Conservation (phyloP, 2,113 vertebrate species). For the Diadophis punctatus region DNA sequence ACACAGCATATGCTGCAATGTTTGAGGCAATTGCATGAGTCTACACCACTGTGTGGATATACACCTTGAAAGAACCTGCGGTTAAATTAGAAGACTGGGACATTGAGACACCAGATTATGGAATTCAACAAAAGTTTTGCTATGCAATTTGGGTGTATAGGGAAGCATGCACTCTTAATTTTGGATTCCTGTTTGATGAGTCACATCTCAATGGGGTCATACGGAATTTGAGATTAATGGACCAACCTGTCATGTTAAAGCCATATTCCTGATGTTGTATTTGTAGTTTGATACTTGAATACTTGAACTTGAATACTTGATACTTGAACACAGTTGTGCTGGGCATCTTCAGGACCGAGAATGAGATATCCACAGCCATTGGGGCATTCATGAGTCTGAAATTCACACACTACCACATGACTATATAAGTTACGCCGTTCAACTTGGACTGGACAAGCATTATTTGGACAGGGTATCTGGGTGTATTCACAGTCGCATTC, state of each 20-base stretch:
- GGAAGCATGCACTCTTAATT: not conserved
- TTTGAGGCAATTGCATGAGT: not conserved
- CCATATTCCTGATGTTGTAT: not conserved
- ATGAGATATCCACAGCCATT: conserved; percentile 79
- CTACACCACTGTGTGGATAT: not conserved
- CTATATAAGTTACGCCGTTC: conserved; percentile 74
- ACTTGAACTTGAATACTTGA: no score
- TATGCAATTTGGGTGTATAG: not conserved
- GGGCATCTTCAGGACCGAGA: conserved; percentile 70
- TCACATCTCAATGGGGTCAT: not conserved
- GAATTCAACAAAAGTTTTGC: not conserved
- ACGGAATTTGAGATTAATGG: not conserved
- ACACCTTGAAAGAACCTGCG: not conserved
- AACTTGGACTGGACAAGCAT: conserved; percentile 75
- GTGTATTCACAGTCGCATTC: conserved; percentile 83
- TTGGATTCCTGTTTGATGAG: not conserved
- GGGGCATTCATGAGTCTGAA: conserved; percentile 76
- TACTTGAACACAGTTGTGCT: conserved; percentile 84
- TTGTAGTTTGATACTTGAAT: not conserved
- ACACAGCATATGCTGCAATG: not conserved
- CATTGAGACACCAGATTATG: not conserved
- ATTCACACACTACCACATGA: conserved; percentile 79
- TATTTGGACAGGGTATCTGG: conserved; percentile 76
- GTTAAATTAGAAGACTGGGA: not conserved
- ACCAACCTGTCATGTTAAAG: not conserved